Evolutionary conservation across 2,888 invertebrate genomes (phyloP).

Genomic region (Bellardia bayeri): DNA sequence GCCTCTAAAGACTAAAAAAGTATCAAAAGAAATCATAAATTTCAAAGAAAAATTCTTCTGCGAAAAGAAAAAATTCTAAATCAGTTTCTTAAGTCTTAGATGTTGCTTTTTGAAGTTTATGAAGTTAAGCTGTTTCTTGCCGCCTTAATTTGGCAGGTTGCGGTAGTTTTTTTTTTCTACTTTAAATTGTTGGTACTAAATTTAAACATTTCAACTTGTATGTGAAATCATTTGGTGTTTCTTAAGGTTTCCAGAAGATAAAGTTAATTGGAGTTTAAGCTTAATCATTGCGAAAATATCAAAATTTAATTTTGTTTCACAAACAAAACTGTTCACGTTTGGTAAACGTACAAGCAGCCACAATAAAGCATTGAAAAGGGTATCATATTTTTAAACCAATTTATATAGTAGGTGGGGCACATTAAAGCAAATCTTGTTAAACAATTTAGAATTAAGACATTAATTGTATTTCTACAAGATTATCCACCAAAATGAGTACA

Average conservation of each 20-base stretch:
- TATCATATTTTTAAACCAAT: slow-evolving; percentile 52
- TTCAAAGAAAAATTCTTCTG: not conserved
- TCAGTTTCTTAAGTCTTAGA: not conserved
- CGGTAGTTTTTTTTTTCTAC: not conserved
- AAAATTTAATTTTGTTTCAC: slow-evolving; percentile 34
- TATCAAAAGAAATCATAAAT: not conserved
- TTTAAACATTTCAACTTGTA: slow-evolving; percentile 1
- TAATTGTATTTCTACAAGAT: slow-evolving; percentile 27
- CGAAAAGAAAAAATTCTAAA: too few species aligned
- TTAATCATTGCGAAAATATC: slow-evolving; percentile 60
- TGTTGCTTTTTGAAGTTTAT: not conserved
- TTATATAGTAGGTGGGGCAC: slow-evolving; percentile 60
- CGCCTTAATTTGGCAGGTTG: slow-evolving; percentile 1
- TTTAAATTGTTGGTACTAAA: not conserved
- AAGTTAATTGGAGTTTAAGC: slow-evolving; percentile 66
- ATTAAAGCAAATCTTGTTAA: slow-evolving; percentile 36
- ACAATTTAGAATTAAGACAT: slow-evolving; percentile 49
- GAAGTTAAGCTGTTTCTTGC: slow-evolving; percentile 8
- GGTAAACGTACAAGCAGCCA: not conserved
- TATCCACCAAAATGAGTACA: not conserved
- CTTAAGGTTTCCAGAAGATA: slow-evolving; percentile 53
- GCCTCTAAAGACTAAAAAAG: not conserved
- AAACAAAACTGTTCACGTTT: slow-evolving; percentile 4
- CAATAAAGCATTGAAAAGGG: slow-evolving; percentile 42
- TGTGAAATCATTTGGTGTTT: slow-evolving; percentile 27